Conservation (phyloP, 2,888 invertebrate genomes). For the Tetragonula carbonaria region DNA sequence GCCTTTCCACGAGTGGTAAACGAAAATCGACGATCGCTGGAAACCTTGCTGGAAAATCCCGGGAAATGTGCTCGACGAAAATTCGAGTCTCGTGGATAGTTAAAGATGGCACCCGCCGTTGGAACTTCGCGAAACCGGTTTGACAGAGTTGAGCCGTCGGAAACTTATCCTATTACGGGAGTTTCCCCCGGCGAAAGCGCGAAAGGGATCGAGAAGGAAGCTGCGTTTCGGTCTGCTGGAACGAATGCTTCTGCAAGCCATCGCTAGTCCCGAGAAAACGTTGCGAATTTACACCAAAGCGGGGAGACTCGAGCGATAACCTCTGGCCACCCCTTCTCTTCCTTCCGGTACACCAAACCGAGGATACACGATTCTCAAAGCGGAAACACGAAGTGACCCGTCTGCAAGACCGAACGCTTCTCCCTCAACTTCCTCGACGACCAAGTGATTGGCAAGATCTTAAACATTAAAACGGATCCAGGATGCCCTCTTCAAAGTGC, state of each 20-base stretch:
- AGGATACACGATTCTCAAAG: slow-evolving; percentile 17
- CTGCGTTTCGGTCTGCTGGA: slow-evolving; percentile 27
- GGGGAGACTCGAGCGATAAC: slow-evolving; percentile 32
- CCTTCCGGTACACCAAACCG: slow-evolving; percentile 2
- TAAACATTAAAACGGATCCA: not conserved
- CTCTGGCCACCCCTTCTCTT: not conserved
- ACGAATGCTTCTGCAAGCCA: slow-evolving; percentile 26
- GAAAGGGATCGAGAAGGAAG: not conserved
- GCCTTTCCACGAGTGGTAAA: slow-evolving; percentile 8
- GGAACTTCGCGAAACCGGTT: slow-evolving; percentile 72
- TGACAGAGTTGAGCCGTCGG: slow-evolving; percentile 65
- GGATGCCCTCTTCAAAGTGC: not conserved
- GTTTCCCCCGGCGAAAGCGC: slow-evolving; percentile 43
- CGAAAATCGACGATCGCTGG: not conserved
- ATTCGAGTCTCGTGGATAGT: slow-evolving; percentile 66
- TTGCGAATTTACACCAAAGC: slow-evolving; percentile 53
- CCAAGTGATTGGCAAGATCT: not conserved
- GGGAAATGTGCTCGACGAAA: slow-evolving; percentile 49
- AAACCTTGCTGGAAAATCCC: slow-evolving; percentile 16
- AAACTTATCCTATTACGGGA: slow-evolving; percentile 79
- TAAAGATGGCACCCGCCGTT: slow-evolving; percentile 61
- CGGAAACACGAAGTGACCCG: slow-evolving; percentile 9
- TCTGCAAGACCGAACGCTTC: not conserved
- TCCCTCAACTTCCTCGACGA: not conserved
- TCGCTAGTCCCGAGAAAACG: slow-evolving; percentile 42